Percentiles rank a stretch among this genome's conserved stretches.
Evolutionary conservation across 2,888 invertebrate species (phyloP).

Genomic region (Entomobrya proxima): DNA sequence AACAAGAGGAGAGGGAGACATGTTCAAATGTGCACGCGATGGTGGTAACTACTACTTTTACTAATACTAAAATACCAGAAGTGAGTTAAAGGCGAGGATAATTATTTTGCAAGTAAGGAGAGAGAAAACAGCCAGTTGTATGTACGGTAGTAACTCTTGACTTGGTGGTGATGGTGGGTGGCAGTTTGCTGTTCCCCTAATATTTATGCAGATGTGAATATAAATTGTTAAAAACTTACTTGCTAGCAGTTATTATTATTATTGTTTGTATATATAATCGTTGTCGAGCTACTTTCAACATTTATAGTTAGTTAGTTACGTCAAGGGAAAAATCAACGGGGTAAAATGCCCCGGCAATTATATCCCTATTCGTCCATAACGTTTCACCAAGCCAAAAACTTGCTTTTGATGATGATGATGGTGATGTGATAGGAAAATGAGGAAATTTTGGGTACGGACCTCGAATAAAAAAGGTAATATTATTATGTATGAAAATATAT

Average conservation of each 20-base stretch:
- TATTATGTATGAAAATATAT: conserved; percentile 65
- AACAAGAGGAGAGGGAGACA: conserved; percentile 29
- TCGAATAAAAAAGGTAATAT: conserved; percentile 58
- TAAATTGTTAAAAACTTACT: conserved; percentile 41
- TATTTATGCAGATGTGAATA: conserved; percentile 45
- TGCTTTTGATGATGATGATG: conserved; percentile 50
- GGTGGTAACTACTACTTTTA: background rate
- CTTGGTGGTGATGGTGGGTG: conserved; percentile 38
- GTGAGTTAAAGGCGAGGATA: conserved; percentile 46
- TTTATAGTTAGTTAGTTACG: conserved; percentile 1
- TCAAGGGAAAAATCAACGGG: background rate
- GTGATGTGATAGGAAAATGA: conserved; percentile 53
- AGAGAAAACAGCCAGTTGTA: background rate
- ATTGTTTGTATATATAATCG: background rate
- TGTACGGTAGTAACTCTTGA: conserved; percentile 21
- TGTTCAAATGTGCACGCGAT: conserved; percentile 36
- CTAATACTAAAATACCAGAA: background rate
- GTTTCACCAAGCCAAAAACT: background rate
- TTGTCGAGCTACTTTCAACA: background rate
- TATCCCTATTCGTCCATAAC: conserved; percentile 21
- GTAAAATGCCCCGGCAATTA: too few species aligned
- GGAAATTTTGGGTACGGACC: conserved; percentile 24
- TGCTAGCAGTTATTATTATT: conserved; percentile 1
- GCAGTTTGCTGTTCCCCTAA: conserved; percentile 49
- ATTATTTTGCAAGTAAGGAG: conserved; percentile 62